Percentiles rank a stretch among this genome's conserved stretches.
These are phyloP conservation scores for Drepanosiphum platanoidis DNA, from an alignment of 2,888 invertebrate genomes.

Conservation along the genomic window DNA sequence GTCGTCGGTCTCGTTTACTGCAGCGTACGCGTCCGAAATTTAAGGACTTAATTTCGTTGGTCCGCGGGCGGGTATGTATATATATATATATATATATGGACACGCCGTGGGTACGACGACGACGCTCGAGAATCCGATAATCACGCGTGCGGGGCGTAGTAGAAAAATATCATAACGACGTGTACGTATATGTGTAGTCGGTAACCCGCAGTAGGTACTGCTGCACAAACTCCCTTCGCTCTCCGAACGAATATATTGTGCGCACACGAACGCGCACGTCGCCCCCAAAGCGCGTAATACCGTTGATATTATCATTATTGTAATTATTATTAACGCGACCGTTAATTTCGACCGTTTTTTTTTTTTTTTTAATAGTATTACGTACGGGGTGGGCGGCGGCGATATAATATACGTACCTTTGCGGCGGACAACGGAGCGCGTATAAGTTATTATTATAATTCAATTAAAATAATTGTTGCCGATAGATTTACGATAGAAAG, in stretches of 20 bases:
- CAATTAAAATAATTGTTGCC: constrained; percentile 24
- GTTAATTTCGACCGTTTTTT: background rate
- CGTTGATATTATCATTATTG: background rate
- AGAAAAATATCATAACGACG: constrained; percentile 11
- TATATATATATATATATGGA: background rate
- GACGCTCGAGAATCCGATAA: constrained; percentile 2
- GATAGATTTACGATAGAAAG: background rate
- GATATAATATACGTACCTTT: too few relatives aligned
- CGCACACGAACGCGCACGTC: too few relatives aligned
- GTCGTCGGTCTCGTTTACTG: constrained; percentile 13
- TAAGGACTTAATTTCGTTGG: constrained; percentile 31
- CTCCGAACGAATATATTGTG: background rate
- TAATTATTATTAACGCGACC: background rate
- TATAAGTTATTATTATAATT: constrained; percentile 25
- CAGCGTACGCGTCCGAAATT: background rate
- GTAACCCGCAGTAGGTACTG: too few relatives aligned
- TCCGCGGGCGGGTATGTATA: background rate
- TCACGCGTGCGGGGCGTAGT: background rate
- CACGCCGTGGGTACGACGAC: too few relatives aligned
- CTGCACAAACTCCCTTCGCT: too few relatives aligned
- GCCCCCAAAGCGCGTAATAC: background rate
- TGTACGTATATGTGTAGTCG: too few relatives aligned
- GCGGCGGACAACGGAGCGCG: background rate
- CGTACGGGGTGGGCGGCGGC: too few relatives aligned
- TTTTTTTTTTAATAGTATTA: too few relatives aligned